Evolutionary conservation across 2,888 invertebrate species (phyloP).

Genomic region (Morpho achilles): DNA sequence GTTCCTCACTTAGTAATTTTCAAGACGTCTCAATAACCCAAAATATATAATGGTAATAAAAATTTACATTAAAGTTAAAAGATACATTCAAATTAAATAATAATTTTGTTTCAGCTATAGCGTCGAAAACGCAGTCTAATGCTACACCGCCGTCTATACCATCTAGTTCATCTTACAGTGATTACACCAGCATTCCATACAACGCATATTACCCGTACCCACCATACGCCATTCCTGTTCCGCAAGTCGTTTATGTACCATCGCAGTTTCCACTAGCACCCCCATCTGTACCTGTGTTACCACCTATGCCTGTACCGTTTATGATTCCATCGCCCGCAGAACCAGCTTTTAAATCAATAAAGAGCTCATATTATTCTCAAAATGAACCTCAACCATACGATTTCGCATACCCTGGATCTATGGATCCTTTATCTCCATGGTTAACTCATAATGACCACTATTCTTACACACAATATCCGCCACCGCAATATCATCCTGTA

Average conservation of each 20-base stretch:
- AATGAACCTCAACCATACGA: slow-evolving; percentile 17
- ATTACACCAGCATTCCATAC: slow-evolving; percentile 19
- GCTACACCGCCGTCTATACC: slow-evolving; percentile 8
- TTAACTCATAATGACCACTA: slow-evolving; percentile 13
- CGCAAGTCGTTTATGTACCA: slow-evolving; percentile 47
- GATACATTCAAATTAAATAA: not conserved
- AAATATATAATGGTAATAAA: not conserved
- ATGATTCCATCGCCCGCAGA: slow-evolving; percentile 19
- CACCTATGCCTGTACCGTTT: slow-evolving; percentile 26
- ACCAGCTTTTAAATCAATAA: slow-evolving; percentile 8
- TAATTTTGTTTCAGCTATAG: slow-evolving; percentile 14
- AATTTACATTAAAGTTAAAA: too few relatives aligned
- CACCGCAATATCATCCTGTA: slow-evolving; percentile 22
- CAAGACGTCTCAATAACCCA: too few relatives aligned
- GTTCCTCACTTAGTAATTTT: too few relatives aligned
- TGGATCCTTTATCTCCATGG: slow-evolving; percentile 12
- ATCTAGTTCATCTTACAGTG: slow-evolving; percentile 5
- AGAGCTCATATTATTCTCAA: slow-evolving; percentile 11
- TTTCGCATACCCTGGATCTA: not conserved
- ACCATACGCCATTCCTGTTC: slow-evolving; percentile 24
- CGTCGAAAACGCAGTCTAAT: slow-evolving; percentile 12
- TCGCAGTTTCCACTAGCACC: slow-evolving; percentile 34
- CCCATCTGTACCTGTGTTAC: slow-evolving; percentile 25
- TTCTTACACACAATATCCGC: slow-evolving; percentile 24
- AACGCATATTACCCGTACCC: slow-evolving; percentile 34